Base-by-base conservation (phyloP, 1,140 invertebrate species). In the Zeugodacus cucurbitae region DNA sequence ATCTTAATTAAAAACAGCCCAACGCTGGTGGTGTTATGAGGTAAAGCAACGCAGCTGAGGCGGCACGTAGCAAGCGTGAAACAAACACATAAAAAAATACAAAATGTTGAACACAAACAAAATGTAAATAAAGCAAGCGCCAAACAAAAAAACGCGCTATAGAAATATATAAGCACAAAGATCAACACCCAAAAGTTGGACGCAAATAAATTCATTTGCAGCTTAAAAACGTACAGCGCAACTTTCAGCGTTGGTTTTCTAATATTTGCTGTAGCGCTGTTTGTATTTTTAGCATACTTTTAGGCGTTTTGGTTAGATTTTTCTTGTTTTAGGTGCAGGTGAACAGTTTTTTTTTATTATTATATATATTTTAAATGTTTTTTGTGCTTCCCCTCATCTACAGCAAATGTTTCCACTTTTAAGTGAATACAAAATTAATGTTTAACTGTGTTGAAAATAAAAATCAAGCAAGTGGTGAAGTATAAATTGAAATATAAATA, bases 341-440 rank as follows among this genome's bases (percentile, higher is more conserved):
- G n/a, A n/a, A n/a, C n/a, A n/a, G n/a, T n/a, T n/a, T n/a, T n/a
- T n/a, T n/a, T n/a, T n/a, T n/a, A n/a, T n/a, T n/a, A n/a, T n/a
- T 78, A 22, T 3, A 0, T 10, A 1, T 26, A 1, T 82, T 82
- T 48, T 59, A 2, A 59, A 26, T 59, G 8, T 78, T 78, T 44
- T 48, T 78, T 26, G n/a, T 82, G 22, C n/a, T 11, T 5, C 8
- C 58, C 64, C 64, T 20, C 2, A 20, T 59, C 41, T n/a, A 29
- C 44, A 48, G 44, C n/a, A n/a, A n/a, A n/a, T n/a, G n/a, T n/a
- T n/a, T n/a, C n/a, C n/a, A 48, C 29, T 2, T 90, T 90, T 92
- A 91, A 92, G 91, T 92, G 91, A 92, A 92, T 92, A 90, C 91
- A 88, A 92, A 92, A 92, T 92, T 91, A 92, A 92, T 92, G 91